Base-by-base conservation (phyloP, 2,888 invertebrate genomes). In the Acleris sparsana region DNA sequence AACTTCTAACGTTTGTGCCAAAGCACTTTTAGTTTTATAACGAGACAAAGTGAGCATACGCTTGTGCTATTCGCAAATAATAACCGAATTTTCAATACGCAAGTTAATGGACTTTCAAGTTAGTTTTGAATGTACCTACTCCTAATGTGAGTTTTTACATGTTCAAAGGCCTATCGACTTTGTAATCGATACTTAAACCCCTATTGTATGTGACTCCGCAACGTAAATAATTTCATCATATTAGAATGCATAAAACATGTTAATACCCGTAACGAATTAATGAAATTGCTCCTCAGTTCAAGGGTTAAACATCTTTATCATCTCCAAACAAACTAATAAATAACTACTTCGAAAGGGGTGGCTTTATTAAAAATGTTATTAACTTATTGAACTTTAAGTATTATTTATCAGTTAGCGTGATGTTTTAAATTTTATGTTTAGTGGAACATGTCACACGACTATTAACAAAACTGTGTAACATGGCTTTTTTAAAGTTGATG, bases 221-320 rank as follows among this genome's bases (percentile, higher is more conserved):
- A 68, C 65, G 67, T 65, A 63, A 60, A 68, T 66, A 44, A 64
- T 39, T 63, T 60, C 65, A 69, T 33, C 53, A 57, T 55, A 64
- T 62, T 56, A 60, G 53, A 72, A 39, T 71, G 67, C 73, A 75
- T 73, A 72, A 72, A 72, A 73, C 72, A 73, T 71, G 72, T 70
- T 71, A 74, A 78, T 78, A 78, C 78, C 73, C 79, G 78, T 75
- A 71, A 85, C 82, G 80, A 86, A 87, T 86, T 84, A 83, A 87
- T 87, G 75, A 74, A 80, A 78, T 79, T 80, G 84, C 75, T 78
- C 72, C 75, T 71, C 70, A 77, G 88, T 79, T 76, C 81, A 89
- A 86, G 88, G 89, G 92, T 89, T 91, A 89, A 89, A 89, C 88
- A 88, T 86, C 86, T 90, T 84, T 76, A 89, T 88, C 71, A 55